Evolutionary conservation across 2,888 invertebrate genomes (phyloP), one percentile per base, ranked within the genome.

Genomic region (Ornithoptera alexandrae): DNA sequence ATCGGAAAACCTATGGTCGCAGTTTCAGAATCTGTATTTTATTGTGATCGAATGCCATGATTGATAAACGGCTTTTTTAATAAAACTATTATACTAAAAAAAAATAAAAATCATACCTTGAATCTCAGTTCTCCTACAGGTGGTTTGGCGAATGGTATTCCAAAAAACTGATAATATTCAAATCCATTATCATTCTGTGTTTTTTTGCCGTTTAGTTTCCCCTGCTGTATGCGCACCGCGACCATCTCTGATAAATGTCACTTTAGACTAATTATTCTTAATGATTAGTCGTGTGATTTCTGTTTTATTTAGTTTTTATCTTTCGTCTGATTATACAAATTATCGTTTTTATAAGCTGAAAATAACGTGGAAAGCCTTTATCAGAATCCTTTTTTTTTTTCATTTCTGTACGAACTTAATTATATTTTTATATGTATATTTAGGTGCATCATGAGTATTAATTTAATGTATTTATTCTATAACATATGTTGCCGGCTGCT

Each of bases 131-230:
- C 75, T 64, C 85, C 93, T 2, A 93, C 59, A 0, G 94, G 94
- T 39, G 94, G 93, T 69, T 89, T 86, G 0, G 94, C 94, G 73
- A 93, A 94, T 0, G 94, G 94, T 66, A 94, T 87, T 20, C 89
- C 87, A 63, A 89, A 75, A 75, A 93, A 93, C 42, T 89, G 89
- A 66, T 81, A 85, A 74, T 92, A 92, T 72, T 84, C 78, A 50
- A 84, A 80, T 62, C 88, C 90, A 72, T 79, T 84, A 61, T 81
- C 82, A 5, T 89, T 89, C 65, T 74, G 78, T 69, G 83, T 72
- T 74, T 79, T 80, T 36, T 79, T 81, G 0, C 93, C 93, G 71
- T 74, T 79, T 15, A 93, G 72, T 58, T 71, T 76, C 1, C 93
- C 93, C 76, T 90, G 82, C 5, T 77, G 70, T 56, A 87, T 81